Evolutionary conservation across 2,797 vertebrate genomes (phyloP).

Genomic region (Oreortyx pictus): DNA sequence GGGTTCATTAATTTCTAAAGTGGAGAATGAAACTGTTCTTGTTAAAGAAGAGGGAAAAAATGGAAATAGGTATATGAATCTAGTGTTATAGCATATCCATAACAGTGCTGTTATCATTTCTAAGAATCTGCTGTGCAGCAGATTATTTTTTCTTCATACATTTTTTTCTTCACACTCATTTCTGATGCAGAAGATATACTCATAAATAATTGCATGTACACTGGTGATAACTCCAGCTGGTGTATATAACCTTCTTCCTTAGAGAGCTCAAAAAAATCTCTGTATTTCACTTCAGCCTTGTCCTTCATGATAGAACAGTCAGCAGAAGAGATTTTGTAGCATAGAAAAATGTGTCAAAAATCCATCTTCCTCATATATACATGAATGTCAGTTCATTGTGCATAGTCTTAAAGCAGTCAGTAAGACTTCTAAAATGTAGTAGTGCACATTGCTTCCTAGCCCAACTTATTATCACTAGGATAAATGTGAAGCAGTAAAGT

Average conservation of each 20-base stretch:
- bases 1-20: neutral
- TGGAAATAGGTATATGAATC: neutral
- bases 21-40: neutral
- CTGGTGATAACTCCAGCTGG: neutral
- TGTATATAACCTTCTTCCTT: neutral
- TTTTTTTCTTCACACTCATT: neutral
- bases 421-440: neutral
- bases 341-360: neutral
- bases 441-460: neutral
- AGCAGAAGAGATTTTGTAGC: neutral
- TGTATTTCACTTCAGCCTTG: neutral
- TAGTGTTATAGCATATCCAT: neutral
- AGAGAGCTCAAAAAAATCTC: neutral
- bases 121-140: neutral
- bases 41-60: neutral
- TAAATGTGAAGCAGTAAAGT: neutral
- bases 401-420: neutral
- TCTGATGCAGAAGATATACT: neutral
- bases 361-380: neutral
- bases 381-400: neutral
- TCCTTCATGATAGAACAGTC: neutral
- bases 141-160: neutral
- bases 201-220: neutral
- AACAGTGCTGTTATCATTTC: neutral
- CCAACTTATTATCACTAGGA: rapidly evolving